Conservation (phyloP, 2,888 invertebrate genomes). For the Thymelicus lineola region DNA sequence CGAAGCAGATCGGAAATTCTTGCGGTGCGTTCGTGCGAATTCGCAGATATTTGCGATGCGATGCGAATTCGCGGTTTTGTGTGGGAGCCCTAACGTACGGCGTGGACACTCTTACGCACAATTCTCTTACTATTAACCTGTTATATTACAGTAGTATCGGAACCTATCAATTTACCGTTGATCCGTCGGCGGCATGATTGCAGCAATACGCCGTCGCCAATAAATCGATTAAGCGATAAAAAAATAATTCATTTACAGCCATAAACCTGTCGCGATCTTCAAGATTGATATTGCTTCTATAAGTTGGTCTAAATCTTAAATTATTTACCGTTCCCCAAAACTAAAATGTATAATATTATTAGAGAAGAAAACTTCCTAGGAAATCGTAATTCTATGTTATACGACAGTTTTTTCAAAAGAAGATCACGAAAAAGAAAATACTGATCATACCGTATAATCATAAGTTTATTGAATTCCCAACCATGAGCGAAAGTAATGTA, state of each 20-base stretch:
- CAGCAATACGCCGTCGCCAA: conserved; percentile 38
- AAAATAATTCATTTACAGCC: conserved; percentile 35
- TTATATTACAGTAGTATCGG: conserved; percentile 40
- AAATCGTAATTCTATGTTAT: neutral
- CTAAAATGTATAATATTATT: neutral
- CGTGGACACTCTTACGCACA: conserved; percentile 14
- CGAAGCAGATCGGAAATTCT: too few relatives aligned
- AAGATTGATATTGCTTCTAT: conserved; percentile 14
- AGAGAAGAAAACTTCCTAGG: neutral
- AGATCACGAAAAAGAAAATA: too few relatives aligned
- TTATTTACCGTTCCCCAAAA: conserved; percentile 1
- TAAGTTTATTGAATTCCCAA: neutral
- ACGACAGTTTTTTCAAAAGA: too few relatives aligned
- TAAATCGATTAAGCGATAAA: conserved; percentile 44
- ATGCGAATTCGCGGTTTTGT: too few relatives aligned
- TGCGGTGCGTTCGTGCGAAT: too few relatives aligned
- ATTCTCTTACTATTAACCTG: conserved; percentile 43
- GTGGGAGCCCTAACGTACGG: neutral
- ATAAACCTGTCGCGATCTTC: conserved; percentile 21
- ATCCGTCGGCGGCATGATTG: conserved; percentile 48
- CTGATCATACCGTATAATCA: neutral
- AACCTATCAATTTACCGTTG: conserved; percentile 62
- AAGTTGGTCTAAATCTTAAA: neutral
- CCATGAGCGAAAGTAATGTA: conserved; percentile 4
- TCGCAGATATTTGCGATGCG: too few relatives aligned